phyloP scores from a whole-genome alignment of 2,888 invertebrate genomes.

The Cheilosia impressa region DNA sequence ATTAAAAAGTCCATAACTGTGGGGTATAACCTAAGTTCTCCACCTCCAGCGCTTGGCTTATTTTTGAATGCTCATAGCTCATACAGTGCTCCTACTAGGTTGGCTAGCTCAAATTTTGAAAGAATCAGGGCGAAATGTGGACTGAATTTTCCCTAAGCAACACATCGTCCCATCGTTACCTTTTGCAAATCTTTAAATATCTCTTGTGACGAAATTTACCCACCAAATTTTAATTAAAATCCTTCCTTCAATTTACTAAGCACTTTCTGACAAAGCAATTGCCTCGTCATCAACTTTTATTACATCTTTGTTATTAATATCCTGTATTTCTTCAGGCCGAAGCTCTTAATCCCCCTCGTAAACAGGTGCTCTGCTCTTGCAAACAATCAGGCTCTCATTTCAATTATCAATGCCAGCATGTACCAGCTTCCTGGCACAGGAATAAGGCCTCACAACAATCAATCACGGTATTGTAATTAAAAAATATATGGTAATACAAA shows the following conservation, averaged over 20 bases:
- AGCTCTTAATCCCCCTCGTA: constrained; percentile 19
- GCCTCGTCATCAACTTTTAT: neutral
- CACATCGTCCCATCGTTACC: too few relatives aligned
- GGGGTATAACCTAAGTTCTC: too few relatives aligned
- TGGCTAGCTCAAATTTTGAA: too few relatives aligned
- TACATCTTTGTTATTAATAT: constrained; percentile 9
- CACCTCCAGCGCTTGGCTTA: too few relatives aligned
- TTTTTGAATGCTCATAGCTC: too few relatives aligned
- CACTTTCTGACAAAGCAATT: neutral
- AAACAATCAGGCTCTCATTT: constrained; percentile 1
- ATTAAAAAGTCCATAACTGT: too few relatives aligned
- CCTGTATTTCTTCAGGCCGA: constrained; percentile 6
- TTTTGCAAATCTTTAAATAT: too few relatives aligned
- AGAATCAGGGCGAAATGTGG: too few relatives aligned
- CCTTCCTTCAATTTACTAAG: neutral
- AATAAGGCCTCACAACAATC: constrained; percentile 30
- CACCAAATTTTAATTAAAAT: neutral
- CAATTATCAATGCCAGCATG: constrained; percentile 21
- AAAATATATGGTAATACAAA: constrained; percentile 18
- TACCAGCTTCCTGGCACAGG: constrained; percentile 2
- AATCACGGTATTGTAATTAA: constrained; percentile 56
- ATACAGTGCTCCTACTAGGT: too few relatives aligned
- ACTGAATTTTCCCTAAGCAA: too few relatives aligned
- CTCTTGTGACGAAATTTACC: too few relatives aligned
- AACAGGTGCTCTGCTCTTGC: constrained; percentile 8